phyloP scores from a whole-genome alignment of 2,888 invertebrate genomes.

The Aleiodes testaceus region DNA sequence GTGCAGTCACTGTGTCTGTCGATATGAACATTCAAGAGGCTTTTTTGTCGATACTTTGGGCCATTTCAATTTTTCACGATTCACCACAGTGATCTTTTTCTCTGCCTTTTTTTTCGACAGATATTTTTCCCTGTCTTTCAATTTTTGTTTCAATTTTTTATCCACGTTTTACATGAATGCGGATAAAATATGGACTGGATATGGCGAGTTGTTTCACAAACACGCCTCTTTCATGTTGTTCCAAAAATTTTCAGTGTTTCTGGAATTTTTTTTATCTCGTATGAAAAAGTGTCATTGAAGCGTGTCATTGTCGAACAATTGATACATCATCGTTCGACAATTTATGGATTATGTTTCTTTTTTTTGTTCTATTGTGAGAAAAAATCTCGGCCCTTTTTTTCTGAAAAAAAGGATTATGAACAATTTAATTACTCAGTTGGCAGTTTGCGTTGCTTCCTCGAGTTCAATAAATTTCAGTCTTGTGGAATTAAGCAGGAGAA shows the following conservation, averaged over 20 bases:
- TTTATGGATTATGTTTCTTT: too few species aligned
- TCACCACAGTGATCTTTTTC: conserved; percentile 3
- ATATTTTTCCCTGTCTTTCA: neutral
- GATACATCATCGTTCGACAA: too few species aligned
- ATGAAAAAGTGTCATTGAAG: neutral
- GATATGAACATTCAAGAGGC: conserved; percentile 16
- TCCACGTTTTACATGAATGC: too few species aligned
- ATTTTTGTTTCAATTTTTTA: too few species aligned
- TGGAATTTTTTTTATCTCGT: neutral
- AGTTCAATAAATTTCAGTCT: neutral
- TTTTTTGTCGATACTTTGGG: conserved; percentile 14
- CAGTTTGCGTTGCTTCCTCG: neutral
- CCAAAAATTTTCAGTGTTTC: neutral
- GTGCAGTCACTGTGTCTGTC: conserved; percentile 15
- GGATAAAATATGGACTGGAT: neutral
- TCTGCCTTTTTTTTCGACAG: neutral
- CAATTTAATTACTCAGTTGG: neutral
- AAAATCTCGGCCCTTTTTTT: neutral
- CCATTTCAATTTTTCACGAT: conserved; percentile 29
- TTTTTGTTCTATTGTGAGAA: too few species aligned
- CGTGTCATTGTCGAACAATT: neutral
- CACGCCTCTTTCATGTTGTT: neutral
- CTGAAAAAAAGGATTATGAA: neutral
- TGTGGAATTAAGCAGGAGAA: conserved; percentile 3
- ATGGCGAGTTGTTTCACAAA: conserved; percentile 10